Evolutionary conservation across 1,140 invertebrate genomes (phyloP), one percentile per base, ranked within the genome.

Genomic region (Aporrectodea caliginosa): DNA sequence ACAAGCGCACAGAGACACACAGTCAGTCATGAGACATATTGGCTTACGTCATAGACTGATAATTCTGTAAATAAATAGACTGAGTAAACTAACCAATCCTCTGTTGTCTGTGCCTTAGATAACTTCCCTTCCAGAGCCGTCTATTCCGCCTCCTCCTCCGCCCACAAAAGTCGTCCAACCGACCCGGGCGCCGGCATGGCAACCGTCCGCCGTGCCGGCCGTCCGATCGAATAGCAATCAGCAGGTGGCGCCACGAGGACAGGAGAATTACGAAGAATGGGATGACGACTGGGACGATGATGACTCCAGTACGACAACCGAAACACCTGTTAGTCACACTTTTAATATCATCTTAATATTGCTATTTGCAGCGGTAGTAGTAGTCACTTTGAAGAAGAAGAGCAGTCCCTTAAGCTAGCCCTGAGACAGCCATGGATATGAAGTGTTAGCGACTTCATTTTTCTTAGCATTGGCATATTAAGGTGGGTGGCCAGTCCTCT

Each of bases 251-350:
- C 22, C 30, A 0, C 31, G 69, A 34, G 32, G 30, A 30, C 77
- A 69, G 12, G 35, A 34, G 22, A 72, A 70, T 16, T 32, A 33
- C 69, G 92, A 93, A 84, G 92, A 91, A 82, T 93, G 92, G 92
- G 94, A 95, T 79, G 94, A 95, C 85, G 94, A 94, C 78, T 95
- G 94, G 93, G 93, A 95, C 82, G 94, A 95, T 86, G 94, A 96
- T 87, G 94, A 93, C n/a, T 84, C 86, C 14, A 86, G 85, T 70
- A 85, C 85, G 30, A 85, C 85, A 35, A 86, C 85, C 33, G 78
- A 68, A 33, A 79, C 70, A 29, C 70, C 70, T 29, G 70, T 72
- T 72, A 27, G 58, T 69, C n/a, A n/a, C n/a, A n/a, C n/a, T n/a
- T n/a, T n/a, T n/a, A n/a, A n/a, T n/a, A n/a, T n/a, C n/a, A n/a